phyloP scores from a whole-genome alignment of 2,888 invertebrate genomes.

The Parnassius mnemosyne region DNA sequence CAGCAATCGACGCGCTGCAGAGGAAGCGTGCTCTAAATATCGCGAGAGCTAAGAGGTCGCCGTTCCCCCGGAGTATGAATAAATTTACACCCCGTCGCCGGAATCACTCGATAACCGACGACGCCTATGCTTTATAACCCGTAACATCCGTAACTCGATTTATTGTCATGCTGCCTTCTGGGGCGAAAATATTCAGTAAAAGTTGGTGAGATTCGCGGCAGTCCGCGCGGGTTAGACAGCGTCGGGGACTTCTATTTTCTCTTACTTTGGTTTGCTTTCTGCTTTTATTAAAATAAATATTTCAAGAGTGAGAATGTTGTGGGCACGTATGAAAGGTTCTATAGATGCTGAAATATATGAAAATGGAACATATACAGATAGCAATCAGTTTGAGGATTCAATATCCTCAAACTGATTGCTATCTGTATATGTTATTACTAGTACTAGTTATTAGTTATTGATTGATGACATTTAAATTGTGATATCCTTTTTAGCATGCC shows the following conservation, averaged over 20 bases:
- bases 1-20: constrained; percentile 41
- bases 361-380: no score
- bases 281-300: not conserved
- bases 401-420: no score
- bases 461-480: no score
- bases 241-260: constrained; percentile 10
- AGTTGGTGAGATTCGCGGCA: constrained; percentile 29
- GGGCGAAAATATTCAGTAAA: constrained; percentile 47
- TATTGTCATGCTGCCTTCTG: constrained; percentile 66
- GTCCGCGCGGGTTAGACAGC: not conserved
- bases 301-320: no score
- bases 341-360: no score
- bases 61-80: constrained; percentile 65
- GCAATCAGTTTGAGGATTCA: no score
- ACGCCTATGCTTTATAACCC: constrained; percentile 79
- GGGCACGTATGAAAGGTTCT: no score
- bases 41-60: constrained; percentile 66
- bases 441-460: no score
- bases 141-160: constrained; percentile 77
- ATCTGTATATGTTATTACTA: no score
- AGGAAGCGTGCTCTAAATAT: constrained; percentile 77
- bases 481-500: no score
- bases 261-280: constrained; percentile 5
- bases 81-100: constrained; percentile 72
- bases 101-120: constrained; percentile 75